These are phyloP conservation scores for Diprion similis DNA, from an alignment of 1,140 invertebrate genomes.

Conservation along the genomic window DNA sequence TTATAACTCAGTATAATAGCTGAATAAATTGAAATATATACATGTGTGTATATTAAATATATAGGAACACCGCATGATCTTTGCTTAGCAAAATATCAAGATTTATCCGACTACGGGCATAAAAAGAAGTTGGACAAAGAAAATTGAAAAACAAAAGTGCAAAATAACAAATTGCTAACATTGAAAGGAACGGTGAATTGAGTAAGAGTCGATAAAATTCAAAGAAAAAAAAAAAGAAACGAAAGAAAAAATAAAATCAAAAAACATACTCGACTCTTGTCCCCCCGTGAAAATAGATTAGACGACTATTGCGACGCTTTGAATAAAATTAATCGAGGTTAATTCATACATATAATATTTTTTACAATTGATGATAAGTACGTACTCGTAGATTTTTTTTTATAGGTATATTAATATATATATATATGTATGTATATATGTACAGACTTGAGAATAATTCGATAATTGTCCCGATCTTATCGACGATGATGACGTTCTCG, in stretches of 20 bases:
- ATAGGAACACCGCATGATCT: slow-evolving; percentile 7
- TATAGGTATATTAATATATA: too few species aligned
- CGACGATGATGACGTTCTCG: not conserved
- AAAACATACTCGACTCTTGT: not conserved
- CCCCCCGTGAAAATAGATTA: not conserved
- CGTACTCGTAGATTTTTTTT: too few species aligned
- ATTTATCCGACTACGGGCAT: not conserved
- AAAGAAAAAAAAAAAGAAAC: not conserved
- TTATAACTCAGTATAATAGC: slow-evolving; percentile 16
- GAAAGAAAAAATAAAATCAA: too few species aligned
- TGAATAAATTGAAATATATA: not conserved
- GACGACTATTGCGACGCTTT: not conserved
- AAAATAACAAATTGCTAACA: too few species aligned
- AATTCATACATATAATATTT: too few species aligned
- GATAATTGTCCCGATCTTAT: not conserved
- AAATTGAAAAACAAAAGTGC: too few species aligned
- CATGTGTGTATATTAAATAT: not conserved
- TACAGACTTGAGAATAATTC: too few species aligned
- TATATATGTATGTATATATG: too few species aligned
- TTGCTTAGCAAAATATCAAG: not conserved
- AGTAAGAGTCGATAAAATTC: not conserved
- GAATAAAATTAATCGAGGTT: not conserved
- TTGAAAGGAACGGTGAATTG: not conserved
- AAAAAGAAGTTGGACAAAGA: too few species aligned
- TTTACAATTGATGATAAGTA: too few species aligned